These are phyloP conservation scores for Zaprionus camerounensis DNA, from an alignment of 1,140 invertebrate species.

Conservation along the genomic window DNA sequence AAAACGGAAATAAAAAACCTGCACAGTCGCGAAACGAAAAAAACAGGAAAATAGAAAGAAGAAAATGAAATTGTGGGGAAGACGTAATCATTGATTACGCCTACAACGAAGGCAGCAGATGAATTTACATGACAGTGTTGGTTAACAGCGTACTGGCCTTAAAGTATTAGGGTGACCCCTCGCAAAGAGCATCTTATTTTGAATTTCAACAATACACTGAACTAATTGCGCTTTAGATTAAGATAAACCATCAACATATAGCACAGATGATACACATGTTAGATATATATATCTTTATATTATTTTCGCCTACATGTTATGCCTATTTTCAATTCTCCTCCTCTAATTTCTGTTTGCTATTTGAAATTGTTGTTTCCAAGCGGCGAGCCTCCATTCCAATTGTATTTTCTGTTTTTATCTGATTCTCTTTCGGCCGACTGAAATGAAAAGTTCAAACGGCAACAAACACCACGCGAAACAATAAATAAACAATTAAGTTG, in stretches of 20 bases:
- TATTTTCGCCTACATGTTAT: neutral
- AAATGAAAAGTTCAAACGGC: constrained; percentile 69
- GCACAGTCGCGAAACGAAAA: constrained; percentile 30
- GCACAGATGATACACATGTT: neutral
- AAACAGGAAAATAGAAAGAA: constrained; percentile 50
- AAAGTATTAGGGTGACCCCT: neutral
- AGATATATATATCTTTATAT: neutral
- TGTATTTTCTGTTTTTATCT: constrained; percentile 21
- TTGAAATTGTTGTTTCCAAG: neutral
- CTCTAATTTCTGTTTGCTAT: neutral
- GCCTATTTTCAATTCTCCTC: neutral
- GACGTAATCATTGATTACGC: constrained; percentile 66
- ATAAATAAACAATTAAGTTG: constrained; percentile 60
- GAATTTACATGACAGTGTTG: constrained; percentile 8
- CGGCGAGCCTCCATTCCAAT: constrained; percentile 27
- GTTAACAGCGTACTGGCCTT: neutral
- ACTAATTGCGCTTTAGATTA: neutral
- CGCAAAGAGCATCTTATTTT: neutral
- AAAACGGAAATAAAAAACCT: constrained; percentile 68
- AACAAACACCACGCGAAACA: constrained; percentile 57
- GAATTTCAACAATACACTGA: neutral
- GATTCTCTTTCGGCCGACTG: constrained; percentile 13
- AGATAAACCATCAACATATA: neutral
- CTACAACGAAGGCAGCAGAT: constrained; percentile 35
- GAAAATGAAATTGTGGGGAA: constrained; percentile 33